These are phyloP conservation scores for Lycodopsis pacificus DNA, from an alignment of 2,797 vertebrate species.

Conservation along the genomic window DNA sequence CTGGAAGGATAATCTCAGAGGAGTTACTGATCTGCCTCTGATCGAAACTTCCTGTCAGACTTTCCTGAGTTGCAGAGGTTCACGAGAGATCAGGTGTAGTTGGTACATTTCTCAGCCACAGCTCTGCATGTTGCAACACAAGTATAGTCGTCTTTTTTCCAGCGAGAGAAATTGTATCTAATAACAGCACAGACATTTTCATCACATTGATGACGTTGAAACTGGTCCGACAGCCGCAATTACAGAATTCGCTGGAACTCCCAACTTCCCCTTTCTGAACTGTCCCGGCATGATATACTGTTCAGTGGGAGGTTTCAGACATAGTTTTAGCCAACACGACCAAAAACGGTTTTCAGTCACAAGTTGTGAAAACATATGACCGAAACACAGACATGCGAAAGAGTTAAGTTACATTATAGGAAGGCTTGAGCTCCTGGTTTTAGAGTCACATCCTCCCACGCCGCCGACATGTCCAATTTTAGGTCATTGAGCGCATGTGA, in stretches of 20 bases:
- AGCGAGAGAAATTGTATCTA: background rate
- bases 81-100: background rate
- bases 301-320: constrained; percentile 23
- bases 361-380: constrained; percentile 67
- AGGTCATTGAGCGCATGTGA: constrained; percentile 57
- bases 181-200: background rate
- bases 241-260: constrained; percentile 49
- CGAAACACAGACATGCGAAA: constrained; percentile 26
- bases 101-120: background rate
- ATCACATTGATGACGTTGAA: constrained; percentile 21
- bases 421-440: constrained; percentile 25
- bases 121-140: background rate
- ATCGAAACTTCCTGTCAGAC: constrained; percentile 2
- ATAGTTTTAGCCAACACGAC: constrained; percentile 17
- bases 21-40: constrained; percentile 11
- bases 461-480: constrained; percentile 36
- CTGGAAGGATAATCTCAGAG: constrained; percentile 5
- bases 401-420: constrained; percentile 22
- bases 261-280: constrained; percentile 76
- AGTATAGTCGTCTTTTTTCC: background rate
- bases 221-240: background rate
- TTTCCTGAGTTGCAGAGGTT: background rate
- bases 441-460: constrained; percentile 49
- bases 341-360: constrained; percentile 58
- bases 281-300: constrained; percentile 29